phyloP scores from a whole-genome alignment of 2,888 invertebrate species.

The Atherix ibis region DNA sequence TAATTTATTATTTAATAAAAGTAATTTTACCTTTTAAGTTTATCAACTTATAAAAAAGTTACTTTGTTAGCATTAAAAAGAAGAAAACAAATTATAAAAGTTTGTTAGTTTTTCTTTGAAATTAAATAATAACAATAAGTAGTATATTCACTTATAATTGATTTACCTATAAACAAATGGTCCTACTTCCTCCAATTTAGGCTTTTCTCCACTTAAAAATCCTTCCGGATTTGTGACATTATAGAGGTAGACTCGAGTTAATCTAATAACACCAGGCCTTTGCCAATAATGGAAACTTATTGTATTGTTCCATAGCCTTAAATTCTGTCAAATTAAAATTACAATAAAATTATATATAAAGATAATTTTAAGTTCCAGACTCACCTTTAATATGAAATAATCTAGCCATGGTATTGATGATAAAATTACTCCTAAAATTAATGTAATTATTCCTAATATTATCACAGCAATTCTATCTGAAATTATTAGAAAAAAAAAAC shows the following conservation, averaged over 20 bases:
- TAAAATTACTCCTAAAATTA: constrained; percentile 62
- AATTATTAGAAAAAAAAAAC: constrained; percentile 25
- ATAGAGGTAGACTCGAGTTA: constrained; percentile 78
- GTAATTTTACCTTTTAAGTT: no score
- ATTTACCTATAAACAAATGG: constrained; percentile 74
- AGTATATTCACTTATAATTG: no score
- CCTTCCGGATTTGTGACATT: constrained; percentile 75
- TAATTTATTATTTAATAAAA: no score
- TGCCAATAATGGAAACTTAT: constrained; percentile 81
- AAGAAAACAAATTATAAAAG: no score
- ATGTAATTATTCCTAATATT: constrained; percentile 62
- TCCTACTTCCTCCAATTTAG: constrained; percentile 65
- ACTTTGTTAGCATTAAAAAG: no score
- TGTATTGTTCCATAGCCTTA: constrained; percentile 69
- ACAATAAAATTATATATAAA: not conserved
- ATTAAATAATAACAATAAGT: no score
- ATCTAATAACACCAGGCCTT: constrained; percentile 63
- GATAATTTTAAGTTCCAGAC: constrained; percentile 14
- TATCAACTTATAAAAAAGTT: no score
- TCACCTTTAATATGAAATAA: constrained; percentile 70
- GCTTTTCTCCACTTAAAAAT: constrained; percentile 63
- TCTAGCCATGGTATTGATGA: constrained; percentile 79
- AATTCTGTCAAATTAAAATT: constrained; percentile 42
- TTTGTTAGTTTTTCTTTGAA: no score
- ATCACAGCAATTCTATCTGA: constrained; percentile 68